Evolutionary conservation across 2,113 vertebrate genomes (phyloP), one percentile per base, ranked within the genome.

Genomic region (Sander lucioperca): DNA sequence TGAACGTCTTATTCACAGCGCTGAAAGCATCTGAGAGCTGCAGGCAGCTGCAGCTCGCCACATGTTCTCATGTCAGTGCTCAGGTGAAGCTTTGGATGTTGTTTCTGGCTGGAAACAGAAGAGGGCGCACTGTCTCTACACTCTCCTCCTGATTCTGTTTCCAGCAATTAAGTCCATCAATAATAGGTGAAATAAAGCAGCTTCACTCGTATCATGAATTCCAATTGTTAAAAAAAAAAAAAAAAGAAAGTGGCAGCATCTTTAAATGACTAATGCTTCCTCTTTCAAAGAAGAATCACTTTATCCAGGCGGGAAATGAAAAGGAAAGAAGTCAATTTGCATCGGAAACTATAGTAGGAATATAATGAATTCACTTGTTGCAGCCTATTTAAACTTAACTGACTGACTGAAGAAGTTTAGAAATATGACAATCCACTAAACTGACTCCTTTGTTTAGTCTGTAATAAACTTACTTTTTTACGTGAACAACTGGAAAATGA

Each of bases 41-140:
- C 27, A 30, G 48, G 59, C 65, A 10, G 50, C 57, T 43, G 18
- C 15, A 21, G 61, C 75, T 66, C 16, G 6, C 14, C 65, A 57
- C 56, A 53, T 77, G 71, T 39, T 66, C 50, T 56, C 47, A 2
- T 76, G 56, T 62, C 27, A 53, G 0, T 4, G 23, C 15, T 74
- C 87, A 90, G 84, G 87, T 90, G 85, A 27, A 23, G 47, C 75
- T 58, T 2, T 18, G 39, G 5, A 16, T 89, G 83, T 18, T 69
- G 63, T 89, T 96, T 94, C 87, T 86, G 74, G 53, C 89, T 95
- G 96, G 73, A 65, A 79, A 91, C 95, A 86, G 92, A 77, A 93
- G 95, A 93, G 91, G 95, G 93, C 95, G 92, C 89, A 91, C 86
- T 83, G 64, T 85, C 50, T 54, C 92, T 79, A 50, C 39, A 27